Evolutionary conservation across 2,113 vertebrate genomes (phyloP).

Genomic region (Coturnix japonica): DNA sequence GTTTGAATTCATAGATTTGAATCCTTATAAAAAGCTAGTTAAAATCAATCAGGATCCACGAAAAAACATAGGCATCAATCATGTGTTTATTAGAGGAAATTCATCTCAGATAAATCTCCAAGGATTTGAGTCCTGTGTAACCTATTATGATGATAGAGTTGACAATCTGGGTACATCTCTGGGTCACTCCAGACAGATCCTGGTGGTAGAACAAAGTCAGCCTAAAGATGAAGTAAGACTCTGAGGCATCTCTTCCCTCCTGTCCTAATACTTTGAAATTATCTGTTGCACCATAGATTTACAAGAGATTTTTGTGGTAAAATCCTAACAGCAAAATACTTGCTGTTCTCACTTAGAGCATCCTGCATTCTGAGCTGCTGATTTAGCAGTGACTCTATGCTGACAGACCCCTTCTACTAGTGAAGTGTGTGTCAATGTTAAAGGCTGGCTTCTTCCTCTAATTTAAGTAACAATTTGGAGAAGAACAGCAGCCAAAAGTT

Average conservation of each 20-base stretch:
- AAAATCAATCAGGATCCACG: constrained; percentile 9
- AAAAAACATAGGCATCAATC: constrained; percentile 8
- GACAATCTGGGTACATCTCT: background rate
- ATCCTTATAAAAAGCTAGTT: background rate
- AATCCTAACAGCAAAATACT: background rate
- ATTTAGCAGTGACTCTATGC: background rate
- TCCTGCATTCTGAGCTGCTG: background rate
- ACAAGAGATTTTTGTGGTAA: background rate
- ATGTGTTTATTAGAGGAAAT: background rate
- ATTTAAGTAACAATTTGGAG: background rate
- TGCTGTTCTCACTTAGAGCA: background rate
- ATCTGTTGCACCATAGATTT: background rate
- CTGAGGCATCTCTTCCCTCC: background rate
- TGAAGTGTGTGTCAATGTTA: background rate
- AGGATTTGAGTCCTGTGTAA: background rate
- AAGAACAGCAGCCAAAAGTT: background rate
- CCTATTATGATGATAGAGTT: background rate
- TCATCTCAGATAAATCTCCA: background rate
- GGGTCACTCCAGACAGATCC: background rate
- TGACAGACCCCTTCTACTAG: background rate
- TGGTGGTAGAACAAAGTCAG: background rate
- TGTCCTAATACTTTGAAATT: background rate
- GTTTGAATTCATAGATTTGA: background rate
- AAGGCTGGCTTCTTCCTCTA: background rate
- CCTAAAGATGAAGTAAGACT: background rate